phyloP scores from a whole-genome alignment of 2,113 vertebrate genomes.

The Bettongia penicillata region DNA sequence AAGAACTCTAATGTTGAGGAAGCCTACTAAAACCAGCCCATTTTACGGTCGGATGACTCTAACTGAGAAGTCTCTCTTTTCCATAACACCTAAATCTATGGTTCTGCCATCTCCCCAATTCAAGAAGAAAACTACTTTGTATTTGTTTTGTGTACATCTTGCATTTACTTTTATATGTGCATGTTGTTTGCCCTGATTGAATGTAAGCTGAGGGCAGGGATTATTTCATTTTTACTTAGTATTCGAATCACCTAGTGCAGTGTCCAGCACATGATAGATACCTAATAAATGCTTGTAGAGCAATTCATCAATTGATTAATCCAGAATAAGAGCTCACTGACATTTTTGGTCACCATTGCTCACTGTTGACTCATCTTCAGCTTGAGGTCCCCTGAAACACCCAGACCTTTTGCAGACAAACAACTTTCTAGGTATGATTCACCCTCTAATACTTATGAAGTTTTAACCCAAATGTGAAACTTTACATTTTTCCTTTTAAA shows the following conservation, averaged over 20 bases:
- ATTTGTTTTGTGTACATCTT: neutral
- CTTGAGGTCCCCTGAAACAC: neutral
- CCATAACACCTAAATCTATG: neutral
- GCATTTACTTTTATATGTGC: neutral
- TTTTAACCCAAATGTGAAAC: neutral
- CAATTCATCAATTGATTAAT: neutral
- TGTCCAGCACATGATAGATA: neutral
- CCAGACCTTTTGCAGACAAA: neutral
- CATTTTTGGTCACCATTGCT: neutral
- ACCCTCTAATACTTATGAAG: neutral
- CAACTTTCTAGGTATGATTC: neutral
- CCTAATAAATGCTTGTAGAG: neutral
- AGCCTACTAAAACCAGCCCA: neutral
- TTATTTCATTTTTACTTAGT: neutral
- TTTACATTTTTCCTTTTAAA: neutral
- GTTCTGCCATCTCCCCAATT: neutral
- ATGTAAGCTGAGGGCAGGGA: neutral
- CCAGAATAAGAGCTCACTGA: neutral
- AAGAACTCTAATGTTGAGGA: neutral
- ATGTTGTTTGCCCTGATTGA: neutral
- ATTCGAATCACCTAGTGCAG: neutral
- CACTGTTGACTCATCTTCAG: neutral
- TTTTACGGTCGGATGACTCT: neutral
- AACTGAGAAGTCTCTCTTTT: neutral
- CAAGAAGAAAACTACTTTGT: neutral